phyloP scores from a whole-genome alignment of 2,797 vertebrate genomes.

The Fundulus diaphanus region DNA sequence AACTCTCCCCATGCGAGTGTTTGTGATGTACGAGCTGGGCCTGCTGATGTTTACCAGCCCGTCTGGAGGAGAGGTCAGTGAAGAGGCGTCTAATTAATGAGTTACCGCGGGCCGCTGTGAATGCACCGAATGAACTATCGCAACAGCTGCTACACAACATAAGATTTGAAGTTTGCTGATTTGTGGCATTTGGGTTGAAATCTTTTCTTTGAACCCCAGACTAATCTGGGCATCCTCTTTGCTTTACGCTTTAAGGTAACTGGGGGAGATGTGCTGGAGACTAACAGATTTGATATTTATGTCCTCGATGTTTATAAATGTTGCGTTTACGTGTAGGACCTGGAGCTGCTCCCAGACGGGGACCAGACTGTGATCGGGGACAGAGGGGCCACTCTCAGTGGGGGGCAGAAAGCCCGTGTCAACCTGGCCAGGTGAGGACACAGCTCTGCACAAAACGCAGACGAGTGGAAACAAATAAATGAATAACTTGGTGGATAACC shows the following conservation, averaged over 20 bases:
- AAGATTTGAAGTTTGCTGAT: neutral
- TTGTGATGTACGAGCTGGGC: neutral
- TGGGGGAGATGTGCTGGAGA: neutral
- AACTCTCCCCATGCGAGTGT: neutral
- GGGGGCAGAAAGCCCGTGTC: slow-evolving; percentile 81
- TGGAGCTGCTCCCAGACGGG: slow-evolving; percentile 88
- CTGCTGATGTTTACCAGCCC: neutral
- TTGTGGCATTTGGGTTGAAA: neutral
- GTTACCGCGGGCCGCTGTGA: neutral
- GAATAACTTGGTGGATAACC: no score
- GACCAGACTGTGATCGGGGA: slow-evolving; percentile 94
- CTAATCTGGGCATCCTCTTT: neutral
- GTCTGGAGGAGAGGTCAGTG: neutral
- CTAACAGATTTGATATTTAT: neutral
- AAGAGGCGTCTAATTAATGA: neutral
- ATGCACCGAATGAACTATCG: neutral
- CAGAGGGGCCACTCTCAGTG: slow-evolving; percentile 84
- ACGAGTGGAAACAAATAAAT: no score
- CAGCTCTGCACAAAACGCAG: neutral
- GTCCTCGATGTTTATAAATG: neutral
- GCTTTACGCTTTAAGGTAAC: neutral
- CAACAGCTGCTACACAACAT: neutral
- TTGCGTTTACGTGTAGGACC: slow-evolving; percentile 78
- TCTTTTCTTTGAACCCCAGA: neutral
- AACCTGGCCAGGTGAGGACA: slow-evolving; percentile 85